phyloP scores from a whole-genome alignment of 2,113 vertebrate genomes.

The Candoia aspera region DNA sequence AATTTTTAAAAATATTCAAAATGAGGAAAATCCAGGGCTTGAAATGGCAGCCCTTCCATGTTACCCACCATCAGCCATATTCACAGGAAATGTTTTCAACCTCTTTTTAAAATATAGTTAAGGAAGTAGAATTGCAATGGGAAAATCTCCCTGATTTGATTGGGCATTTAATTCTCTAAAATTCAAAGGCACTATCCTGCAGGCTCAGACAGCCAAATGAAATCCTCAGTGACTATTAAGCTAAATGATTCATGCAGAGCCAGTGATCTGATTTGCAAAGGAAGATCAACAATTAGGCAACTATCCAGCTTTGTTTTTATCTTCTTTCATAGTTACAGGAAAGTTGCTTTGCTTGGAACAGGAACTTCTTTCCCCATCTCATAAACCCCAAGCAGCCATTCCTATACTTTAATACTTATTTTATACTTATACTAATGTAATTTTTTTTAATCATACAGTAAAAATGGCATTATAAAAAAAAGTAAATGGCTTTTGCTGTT shows the following conservation, averaged over 20 bases:
- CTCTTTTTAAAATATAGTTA: slow-evolving; percentile 24
- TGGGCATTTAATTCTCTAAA: slow-evolving; percentile 54
- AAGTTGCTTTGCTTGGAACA: slow-evolving; percentile 32
- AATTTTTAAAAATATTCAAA: neutral
- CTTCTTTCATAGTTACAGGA: slow-evolving; percentile 16
- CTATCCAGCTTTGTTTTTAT: slow-evolving; percentile 28
- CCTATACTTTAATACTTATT: too few species aligned
- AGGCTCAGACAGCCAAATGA: slow-evolving; percentile 32
- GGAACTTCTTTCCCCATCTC: neutral
- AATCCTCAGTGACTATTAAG: slow-evolving; percentile 48
- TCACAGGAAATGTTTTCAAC: slow-evolving; percentile 15
- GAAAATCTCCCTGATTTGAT: slow-evolving; percentile 30
- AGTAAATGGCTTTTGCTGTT: neutral
- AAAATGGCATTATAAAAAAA: neutral
- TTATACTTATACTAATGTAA: too few species aligned
- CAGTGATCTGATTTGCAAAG: slow-evolving; percentile 56
- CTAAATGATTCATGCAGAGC: slow-evolving; percentile 54
- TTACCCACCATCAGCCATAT: slow-evolving; percentile 21
- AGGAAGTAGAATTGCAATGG: slow-evolving; percentile 33
- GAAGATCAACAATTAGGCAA: slow-evolving; percentile 44
- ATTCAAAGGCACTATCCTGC: slow-evolving; percentile 29
- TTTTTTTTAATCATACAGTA: slow-evolving; percentile 13
- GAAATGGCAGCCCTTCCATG: neutral
- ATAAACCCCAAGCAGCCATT: slow-evolving; percentile 3
- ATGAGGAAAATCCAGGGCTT: neutral